Evolutionary conservation across 1,140 invertebrate genomes (phyloP).

Genomic region (Neodiprion pinetum): DNA sequence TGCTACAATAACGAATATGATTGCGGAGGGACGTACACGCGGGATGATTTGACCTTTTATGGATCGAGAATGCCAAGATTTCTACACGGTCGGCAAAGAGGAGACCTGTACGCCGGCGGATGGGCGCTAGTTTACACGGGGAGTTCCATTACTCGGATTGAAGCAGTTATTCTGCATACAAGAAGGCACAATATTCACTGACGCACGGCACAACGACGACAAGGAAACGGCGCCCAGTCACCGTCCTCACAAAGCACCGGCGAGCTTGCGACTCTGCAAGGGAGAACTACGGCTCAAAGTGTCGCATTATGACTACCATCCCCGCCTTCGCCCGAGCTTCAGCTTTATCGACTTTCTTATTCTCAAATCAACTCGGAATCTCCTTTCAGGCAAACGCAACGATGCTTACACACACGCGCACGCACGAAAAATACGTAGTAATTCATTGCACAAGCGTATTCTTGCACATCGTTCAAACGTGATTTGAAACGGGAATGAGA

Average conservation of each 20-base stretch:
- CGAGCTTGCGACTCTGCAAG: not conserved
- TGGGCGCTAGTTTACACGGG: not conserved
- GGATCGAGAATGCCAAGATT: too few species aligned
- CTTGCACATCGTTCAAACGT: too few species aligned
- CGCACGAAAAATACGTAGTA: too few species aligned
- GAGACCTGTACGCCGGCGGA: not conserved
- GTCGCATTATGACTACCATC: not conserved
- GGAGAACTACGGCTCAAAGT: constrained; percentile 2
- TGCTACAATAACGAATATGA: too few species aligned
- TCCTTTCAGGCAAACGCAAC: too few species aligned
- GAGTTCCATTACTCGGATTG: constrained; percentile 7
- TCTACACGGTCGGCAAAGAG: not conserved
- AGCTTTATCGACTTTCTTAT: constrained; percentile 1
- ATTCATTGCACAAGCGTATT: too few species aligned
- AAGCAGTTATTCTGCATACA: constrained; percentile 3
- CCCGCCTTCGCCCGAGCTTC: not conserved
- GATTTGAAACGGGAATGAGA: too few species aligned
- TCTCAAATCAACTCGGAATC: not conserved
- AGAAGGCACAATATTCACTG: constrained; percentile 2
- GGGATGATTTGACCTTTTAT: too few species aligned
- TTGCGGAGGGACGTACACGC: too few species aligned
- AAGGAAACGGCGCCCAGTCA: constrained; percentile 3
- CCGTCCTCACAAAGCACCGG: not conserved
- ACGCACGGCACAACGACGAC: not conserved
- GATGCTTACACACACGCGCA: too few species aligned